Evolutionary conservation across 2,888 invertebrate genomes (phyloP), one percentile per base, ranked within the genome.

Genomic region (Achlya flavicornis): DNA sequence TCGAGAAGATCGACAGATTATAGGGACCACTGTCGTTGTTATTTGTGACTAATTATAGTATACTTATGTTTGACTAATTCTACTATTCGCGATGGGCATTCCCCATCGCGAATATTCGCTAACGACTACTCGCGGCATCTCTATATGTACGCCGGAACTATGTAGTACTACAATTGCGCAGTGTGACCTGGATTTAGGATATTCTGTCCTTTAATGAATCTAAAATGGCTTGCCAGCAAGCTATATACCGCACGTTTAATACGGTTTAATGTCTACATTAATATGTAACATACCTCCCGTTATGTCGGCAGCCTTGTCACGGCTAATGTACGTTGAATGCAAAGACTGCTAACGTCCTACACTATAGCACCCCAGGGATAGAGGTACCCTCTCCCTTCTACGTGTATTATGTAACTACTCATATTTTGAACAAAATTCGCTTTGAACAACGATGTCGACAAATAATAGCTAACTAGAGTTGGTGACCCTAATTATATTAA

Each of bases 311-410:
- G 67, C 67, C 78, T 69, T 77, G 80, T 80, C 80, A 82, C 76
- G 72, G 79, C 83, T 88, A 90, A 91, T 90, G 89, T 82, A 85
- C 80, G 82, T 83, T 84, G 88, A 87, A 88, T 87, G 86, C 83
- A 85, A 84, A 87, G 85, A 85, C 86, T 86, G 82, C 82, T 80
- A 80, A 85, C 83, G 79, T 81, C 83, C 82, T 78, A 81, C 79
- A 83, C 87, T 87, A 87, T 81, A 76, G 73, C 72, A 84, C 89
- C 85, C 87, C 65, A 75, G 85, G 86, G 88, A 81, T 73, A 62
- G 62, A 69, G 71, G 64, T 67, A 73, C 74, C 64, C 70, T 65
- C 61, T 70, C 67, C 63, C 67, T 66, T 65, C 72, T 67, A 68
- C 64, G n/a, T 48, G 26, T 58, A 64, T 63, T 71, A 68, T 63